Evolutionary conservation across 2,797 vertebrate species (phyloP).

Genomic region (Silurus aristotelis): DNA sequence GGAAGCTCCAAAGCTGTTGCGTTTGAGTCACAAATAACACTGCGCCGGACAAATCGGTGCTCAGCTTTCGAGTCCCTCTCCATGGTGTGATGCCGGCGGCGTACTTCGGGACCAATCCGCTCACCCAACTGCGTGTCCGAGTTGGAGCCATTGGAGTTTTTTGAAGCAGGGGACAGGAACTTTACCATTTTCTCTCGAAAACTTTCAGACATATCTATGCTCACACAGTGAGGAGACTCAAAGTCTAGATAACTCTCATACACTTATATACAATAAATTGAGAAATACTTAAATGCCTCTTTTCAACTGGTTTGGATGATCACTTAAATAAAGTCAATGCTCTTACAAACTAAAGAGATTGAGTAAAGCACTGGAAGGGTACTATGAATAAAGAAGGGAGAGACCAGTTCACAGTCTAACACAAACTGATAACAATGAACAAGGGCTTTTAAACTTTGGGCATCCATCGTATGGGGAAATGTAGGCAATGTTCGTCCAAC

Average conservation of each 20-base stretch:
- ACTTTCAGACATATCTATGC: conserved; percentile 81
- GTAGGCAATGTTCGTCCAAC: conserved; percentile 63
- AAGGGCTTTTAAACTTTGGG: conserved; percentile 67
- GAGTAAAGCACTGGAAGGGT: conserved; percentile 42
- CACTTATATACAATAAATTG: conserved; percentile 51
- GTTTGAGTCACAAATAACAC: conserved; percentile 96
- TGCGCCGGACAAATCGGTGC: conserved; percentile 94
- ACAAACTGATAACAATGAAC: conserved; percentile 61
- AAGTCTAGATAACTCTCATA: conserved; percentile 65
- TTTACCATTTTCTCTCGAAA: conserved; percentile 78
- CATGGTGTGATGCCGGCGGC: conserved; percentile 94
- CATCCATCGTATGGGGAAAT: conserved; percentile 74
- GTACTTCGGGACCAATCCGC: conserved; percentile 79
- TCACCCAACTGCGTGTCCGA: conserved; percentile 88
- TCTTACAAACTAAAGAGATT: conserved; percentile 51
- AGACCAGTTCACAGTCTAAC: conserved; percentile 64
- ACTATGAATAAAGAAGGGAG: conserved; percentile 52
- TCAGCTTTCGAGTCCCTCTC: conserved; percentile 91
- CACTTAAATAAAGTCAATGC: conserved; percentile 64
- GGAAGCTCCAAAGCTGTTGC: conserved; percentile 92
- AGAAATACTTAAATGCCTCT: conserved; percentile 46
- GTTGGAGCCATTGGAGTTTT: conserved; percentile 83
- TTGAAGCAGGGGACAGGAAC: conserved; percentile 81
- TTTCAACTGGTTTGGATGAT: conserved; percentile 34
- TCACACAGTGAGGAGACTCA: conserved; percentile 51